Base-by-base conservation (phyloP, 2,888 invertebrate species). In the Dioctria linearis region DNA sequence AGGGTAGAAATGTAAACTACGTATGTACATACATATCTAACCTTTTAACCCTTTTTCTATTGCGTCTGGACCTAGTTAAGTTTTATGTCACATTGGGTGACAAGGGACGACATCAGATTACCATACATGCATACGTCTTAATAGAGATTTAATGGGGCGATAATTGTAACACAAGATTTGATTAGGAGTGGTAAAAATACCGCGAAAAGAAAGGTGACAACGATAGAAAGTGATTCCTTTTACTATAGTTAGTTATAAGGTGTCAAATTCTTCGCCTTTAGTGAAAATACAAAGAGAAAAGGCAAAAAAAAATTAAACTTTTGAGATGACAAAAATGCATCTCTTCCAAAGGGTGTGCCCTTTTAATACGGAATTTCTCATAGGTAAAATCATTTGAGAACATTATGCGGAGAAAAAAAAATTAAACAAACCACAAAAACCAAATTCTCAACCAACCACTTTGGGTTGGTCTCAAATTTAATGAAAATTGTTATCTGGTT, bases 111-210 rank as follows among this genome's bases (percentile, higher is more conserved):
- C 13, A 57, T 73, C 57, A 73, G 57, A 73, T 73, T 73, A 73
- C 40, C 73, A 67, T 67, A 43, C 67, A 25, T 25, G 25, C 25
- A 54, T 54, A 61, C 37, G 49, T 66, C 54, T 78, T 66, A 78
- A 78, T 78, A 65, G 78, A 78, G 78, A 78, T 78, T 78, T 78
- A 78, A 78, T 78, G 65, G 78, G 66, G 66, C 37, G 78, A 78
- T 78, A 78, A 78, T 78, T 78, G 66, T 78, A 78, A 78, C 49
- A 66, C 66, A 66, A 51, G 40, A 78, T 78, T 78, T 78, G 66
- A 78, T 78, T 66, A 65, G 49, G 49, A 54, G 66, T 46, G 42
- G 63, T 49, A 51, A 63, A 65, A 76, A 40, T 63, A 37, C 25
- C 9, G 40, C 11, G 54, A 13, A 78, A 49, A 42, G 59, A 75